These are phyloP conservation scores for Sinohyriopsis cumingii DNA, from an alignment of 2,888 invertebrate genomes.

Conservation along the genomic window DNA sequence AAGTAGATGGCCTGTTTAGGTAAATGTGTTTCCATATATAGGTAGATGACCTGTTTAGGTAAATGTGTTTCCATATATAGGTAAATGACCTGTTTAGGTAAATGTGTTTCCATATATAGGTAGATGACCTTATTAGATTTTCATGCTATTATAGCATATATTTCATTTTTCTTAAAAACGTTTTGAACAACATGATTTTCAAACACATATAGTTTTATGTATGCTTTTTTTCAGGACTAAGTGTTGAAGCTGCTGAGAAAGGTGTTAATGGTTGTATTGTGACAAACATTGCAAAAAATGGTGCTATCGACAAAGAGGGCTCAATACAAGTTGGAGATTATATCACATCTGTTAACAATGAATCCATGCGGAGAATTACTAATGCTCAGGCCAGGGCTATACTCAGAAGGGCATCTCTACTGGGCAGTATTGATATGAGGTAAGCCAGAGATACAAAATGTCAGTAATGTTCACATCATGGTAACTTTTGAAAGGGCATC, in stretches of 20 bases:
- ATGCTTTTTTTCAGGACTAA: slow-evolving; percentile 73
- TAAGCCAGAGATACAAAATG: slow-evolving; percentile 48
- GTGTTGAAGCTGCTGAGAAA: slow-evolving; percentile 76
- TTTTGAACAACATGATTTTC: too few species aligned
- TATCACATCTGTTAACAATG: slow-evolving; percentile 77
- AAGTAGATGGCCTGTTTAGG: too few species aligned
- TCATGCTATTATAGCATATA: too few species aligned
- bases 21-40: too few species aligned
- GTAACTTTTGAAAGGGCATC: background rate
- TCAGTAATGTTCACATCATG: background rate
- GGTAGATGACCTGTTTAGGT: too few species aligned
- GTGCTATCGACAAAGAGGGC: slow-evolving; percentile 77
- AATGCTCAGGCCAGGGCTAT: slow-evolving; percentile 77
- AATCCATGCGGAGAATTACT: slow-evolving; percentile 76
- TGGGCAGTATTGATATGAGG: slow-evolving; percentile 76
- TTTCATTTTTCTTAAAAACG: background rate
- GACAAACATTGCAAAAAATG: slow-evolving; percentile 73
- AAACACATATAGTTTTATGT: too few species aligned
- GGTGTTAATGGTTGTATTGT: slow-evolving; percentile 77
- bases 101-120: too few species aligned
- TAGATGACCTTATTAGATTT: too few species aligned
- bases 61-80: too few species aligned
- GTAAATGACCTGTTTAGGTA: too few species aligned
- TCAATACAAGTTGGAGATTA: slow-evolving; percentile 77
- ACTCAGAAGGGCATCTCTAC: slow-evolving; percentile 76